Evolutionary conservation across 2,797 vertebrate genomes (phyloP), one percentile per base, ranked within the genome.

Genomic region (Melanotaenia boesemani): DNA sequence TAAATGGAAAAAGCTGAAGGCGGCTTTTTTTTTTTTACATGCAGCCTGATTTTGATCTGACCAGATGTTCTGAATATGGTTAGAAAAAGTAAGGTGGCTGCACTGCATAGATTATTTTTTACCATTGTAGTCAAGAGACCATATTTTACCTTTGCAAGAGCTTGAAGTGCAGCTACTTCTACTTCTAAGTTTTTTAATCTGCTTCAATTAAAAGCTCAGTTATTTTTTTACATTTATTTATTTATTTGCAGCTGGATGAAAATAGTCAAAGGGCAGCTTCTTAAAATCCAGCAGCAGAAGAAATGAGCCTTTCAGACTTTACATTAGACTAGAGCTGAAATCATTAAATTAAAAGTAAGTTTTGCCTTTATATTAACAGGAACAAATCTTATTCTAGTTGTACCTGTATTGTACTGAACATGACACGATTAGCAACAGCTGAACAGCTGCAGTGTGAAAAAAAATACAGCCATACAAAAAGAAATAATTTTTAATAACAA

Each of bases 1-100:
- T 20, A 64, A 67, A 52, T 57, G 58, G 70, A 70, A 39, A 62
- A 41, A 6, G 8, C 28, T 4, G 20, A 75, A 82, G 64, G 61
- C 22, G 28, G 39, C 32, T 58, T 26, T 28, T 59, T 24, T 34
- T 46, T 28, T 28, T 59, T 24, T 34, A 39, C 54, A 6, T 2
- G 0, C 18, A 30, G 56, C 0, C 1, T 41, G 28, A n/a, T 46
- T 79, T 58, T 54, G n/a, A 54, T 67, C 52, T 28, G 15, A 55
- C 46, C 26, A 50, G 3, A 61, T 32, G 56, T 7, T 41, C 24
- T 67, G 41, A 55, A 10, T 34, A 4, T 20, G 28, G 13, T 59
- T 46, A 41, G 8, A 63, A 55, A 80, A 30, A 70, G 16, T 13
- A 64, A 48, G 3, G 4, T 16, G 5, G 3, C 4, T 8, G 37